Percentiles rank a stretch among this genome's conserved stretches.
Conservation (phyloP, 1,140 invertebrate genomes). For the Zaprionus kolodkinae region DNA sequence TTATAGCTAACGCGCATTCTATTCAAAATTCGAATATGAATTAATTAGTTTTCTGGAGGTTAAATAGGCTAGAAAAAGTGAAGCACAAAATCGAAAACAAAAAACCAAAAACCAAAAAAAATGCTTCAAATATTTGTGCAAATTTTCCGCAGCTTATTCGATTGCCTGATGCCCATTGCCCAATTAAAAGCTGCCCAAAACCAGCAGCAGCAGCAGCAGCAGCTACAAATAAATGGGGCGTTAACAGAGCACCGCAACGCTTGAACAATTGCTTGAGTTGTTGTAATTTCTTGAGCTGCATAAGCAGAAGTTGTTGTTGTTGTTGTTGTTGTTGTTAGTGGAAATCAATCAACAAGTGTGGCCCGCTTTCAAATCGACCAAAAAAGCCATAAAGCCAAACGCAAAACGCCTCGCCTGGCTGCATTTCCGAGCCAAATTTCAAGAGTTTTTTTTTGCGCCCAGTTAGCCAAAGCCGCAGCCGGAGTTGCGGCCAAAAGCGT, state of each 20-base stretch:
- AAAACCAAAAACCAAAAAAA: conserved; percentile 20
- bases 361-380: conserved; percentile 70
- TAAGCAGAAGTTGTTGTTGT: conserved; percentile 5
- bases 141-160: conserved; percentile 58
- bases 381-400: conserved; percentile 19
- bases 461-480: conserved; percentile 25
- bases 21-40: conserved; percentile 39
- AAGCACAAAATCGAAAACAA: conserved; percentile 15
- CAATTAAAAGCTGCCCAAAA: conserved; percentile 59
- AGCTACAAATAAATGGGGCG: conserved; percentile 57
- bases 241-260: conserved; percentile 54
- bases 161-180: conserved; percentile 51
- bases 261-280: conserved; percentile 35
- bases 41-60: conserved; percentile 65
- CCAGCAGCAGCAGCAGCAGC: conserved; percentile 24
- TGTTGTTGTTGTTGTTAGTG: conserved; percentile 32
- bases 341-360: conserved; percentile 76
- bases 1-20: conserved; percentile 61
- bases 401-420: conserved; percentile 59
- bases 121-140: conserved; percentile 68
- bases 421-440: conserved; percentile 54
- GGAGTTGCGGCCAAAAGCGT: neutral
- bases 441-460: conserved; percentile 35
- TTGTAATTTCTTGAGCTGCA: conserved; percentile 13
- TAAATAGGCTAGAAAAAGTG: conserved; percentile 73